Conservation (phyloP, 2,797 vertebrate genomes). For the Crypturellus tataupa region DNA sequence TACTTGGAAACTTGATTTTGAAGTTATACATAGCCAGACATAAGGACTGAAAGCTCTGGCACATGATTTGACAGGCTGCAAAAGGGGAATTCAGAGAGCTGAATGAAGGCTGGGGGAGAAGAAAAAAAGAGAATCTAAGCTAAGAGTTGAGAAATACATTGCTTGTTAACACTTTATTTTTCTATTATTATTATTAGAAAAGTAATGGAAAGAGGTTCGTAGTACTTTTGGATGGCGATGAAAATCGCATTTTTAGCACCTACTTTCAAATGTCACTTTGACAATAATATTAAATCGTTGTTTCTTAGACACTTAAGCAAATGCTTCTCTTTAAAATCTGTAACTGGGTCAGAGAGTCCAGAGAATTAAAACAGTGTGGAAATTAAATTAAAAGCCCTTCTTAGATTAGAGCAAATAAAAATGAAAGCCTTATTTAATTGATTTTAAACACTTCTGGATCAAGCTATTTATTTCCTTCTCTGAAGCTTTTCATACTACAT, state of each 20-base stretch:
- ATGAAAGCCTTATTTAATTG: constrained; percentile 60
- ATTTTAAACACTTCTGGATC: constrained; percentile 69
- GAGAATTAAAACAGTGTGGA: constrained; percentile 26
- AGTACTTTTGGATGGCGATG: neutral
- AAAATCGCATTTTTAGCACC: neutral
- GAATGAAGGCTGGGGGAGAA: neutral
- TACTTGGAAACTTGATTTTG: constrained; percentile 17
- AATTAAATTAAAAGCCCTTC: constrained; percentile 53
- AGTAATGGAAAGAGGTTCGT: neutral
- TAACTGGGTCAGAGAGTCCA: constrained; percentile 26
- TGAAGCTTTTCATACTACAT: constrained; percentile 63
- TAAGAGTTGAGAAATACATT: neutral
- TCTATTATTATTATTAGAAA: neutral
- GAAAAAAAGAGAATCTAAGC: neutral
- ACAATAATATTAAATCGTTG: neutral
- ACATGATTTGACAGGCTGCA: neutral
- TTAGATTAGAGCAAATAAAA: constrained; percentile 52
- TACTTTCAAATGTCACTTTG: neutral
- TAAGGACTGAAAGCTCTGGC: neutral
- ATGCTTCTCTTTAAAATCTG: constrained; percentile 2
- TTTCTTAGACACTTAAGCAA: constrained; percentile 11
- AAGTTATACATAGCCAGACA: neutral
- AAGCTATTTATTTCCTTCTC: constrained; percentile 66
- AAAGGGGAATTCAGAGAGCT: neutral
- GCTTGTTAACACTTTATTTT: neutral